Conservation (phyloP, 2,888 invertebrate species). For the Leuctra nigra region DNA sequence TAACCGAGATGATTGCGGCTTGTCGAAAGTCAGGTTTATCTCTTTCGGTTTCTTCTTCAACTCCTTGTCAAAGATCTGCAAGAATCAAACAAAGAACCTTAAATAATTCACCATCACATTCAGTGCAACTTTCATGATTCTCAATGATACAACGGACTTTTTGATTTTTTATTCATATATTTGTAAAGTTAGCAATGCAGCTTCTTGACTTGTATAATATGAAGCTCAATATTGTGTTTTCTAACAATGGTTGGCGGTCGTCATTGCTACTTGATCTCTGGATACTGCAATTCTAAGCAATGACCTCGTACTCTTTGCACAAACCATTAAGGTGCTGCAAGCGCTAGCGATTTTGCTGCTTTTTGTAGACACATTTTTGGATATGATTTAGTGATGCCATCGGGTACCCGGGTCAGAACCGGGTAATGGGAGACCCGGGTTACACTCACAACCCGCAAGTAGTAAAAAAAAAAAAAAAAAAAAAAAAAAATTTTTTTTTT, state of each 20-base stretch:
- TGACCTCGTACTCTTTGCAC: no score
- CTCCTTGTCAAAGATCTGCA: constrained; percentile 70
- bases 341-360: no score
- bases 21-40: constrained; percentile 68
- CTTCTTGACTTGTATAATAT: neutral
- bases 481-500: neutral
- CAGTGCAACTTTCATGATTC: neutral
- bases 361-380: no score
- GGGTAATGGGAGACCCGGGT: no score
- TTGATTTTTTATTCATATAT: neutral
- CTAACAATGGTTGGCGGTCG: neutral
- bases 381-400: no score
- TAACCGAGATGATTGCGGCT: constrained; percentile 55
- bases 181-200: neutral
- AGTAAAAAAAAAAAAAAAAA: no score
- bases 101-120: neutral
- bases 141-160: neutral
- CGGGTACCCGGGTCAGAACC: no score
- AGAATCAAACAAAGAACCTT: constrained; percentile 22
- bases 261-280: no score
- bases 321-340: no score
- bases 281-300: no score
- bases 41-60: constrained; percentile 65
- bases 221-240: no score
- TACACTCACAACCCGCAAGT: no score